phyloP scores from a whole-genome alignment of 1,140 invertebrate species.

The Nomia melanderi region DNA sequence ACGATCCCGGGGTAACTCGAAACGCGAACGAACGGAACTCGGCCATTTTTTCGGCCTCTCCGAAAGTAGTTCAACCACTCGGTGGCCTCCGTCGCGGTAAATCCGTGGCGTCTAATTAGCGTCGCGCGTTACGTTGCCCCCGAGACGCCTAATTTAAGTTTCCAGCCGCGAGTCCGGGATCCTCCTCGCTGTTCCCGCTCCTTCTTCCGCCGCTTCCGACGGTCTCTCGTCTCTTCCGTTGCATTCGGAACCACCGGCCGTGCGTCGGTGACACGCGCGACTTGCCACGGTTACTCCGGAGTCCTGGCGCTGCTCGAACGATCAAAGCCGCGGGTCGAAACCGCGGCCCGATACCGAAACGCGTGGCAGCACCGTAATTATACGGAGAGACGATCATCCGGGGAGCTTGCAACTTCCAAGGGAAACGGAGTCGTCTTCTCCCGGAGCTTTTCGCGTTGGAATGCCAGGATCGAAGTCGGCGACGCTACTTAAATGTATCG shows the following conservation, averaged over 20 bases:
- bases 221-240: background rate
- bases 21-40: constrained; percentile 16
- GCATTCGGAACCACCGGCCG: constrained; percentile 9
- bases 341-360: background rate
- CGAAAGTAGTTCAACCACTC: constrained; percentile 33
- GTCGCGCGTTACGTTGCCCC: constrained; percentile 27
- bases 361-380: background rate
- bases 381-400: background rate
- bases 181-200: too few relatives aligned
- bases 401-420: too few relatives aligned
- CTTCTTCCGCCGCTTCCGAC: too few relatives aligned
- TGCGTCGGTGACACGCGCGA: constrained; percentile 6
- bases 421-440: too few relatives aligned
- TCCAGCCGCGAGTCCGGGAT: background rate
- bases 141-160: constrained; percentile 47
- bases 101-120: constrained; percentile 45
- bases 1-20: background rate
- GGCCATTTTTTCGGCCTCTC: constrained; percentile 21
- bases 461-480: too few relatives aligned
- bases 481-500: too few relatives aligned
- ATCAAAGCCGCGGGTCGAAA: constrained; percentile 16
- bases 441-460: too few relatives aligned
- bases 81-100: constrained; percentile 23
- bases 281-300: constrained; percentile 2
- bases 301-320: background rate